Evolutionary conservation across 92 coral and sea anemone genomes (phyloP), one percentile per base, ranked within the genome.

Genomic region (Porites evermanni): DNA sequence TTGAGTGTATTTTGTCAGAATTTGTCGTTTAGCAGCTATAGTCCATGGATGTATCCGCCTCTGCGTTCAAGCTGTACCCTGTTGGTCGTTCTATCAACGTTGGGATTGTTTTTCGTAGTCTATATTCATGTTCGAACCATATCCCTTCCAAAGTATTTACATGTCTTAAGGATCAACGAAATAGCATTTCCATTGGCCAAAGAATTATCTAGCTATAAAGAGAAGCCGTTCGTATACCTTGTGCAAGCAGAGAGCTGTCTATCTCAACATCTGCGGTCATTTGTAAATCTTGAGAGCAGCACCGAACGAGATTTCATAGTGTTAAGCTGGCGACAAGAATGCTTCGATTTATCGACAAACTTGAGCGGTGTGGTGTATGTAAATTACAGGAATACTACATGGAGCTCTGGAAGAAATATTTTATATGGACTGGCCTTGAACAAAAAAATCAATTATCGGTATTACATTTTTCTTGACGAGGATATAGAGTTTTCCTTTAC

Each of bases 201-300:
- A 7, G 61, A 60, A 38, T 18, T 38, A 20, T 47, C 23, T 21
- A 71, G 23, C 72, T 54, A 50, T n/a, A 58, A 44, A 32, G 9
- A 54, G 66, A 86, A 86, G 21, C 80, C 74, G 16, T 91, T 96
- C 54, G 79, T 94, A 10, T 96, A 94, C 53, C 84, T 96, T 64
- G 90, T 93, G 58, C 98, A 96, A 87, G 91, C 98, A 10, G 93
- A 96, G 73, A 88, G 94, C 58, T 96, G 98, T 79, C 88, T 94
- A 9, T 88, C 96, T 19, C 68, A 53, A 68, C 87, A 91, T 80
- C 79, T 94, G 53, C 70, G 83, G 19, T 92, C 88, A 21, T 79
- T 84, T 38, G 70, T 86, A 50, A 80, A 74, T 53, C 79, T 89
- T 65, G 98, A 92, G 17, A 68, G 67, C 64, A 89, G 91, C 18